phyloP scores from a whole-genome alignment of 2,113 vertebrate genomes.

The Capreolus pygargus region DNA sequence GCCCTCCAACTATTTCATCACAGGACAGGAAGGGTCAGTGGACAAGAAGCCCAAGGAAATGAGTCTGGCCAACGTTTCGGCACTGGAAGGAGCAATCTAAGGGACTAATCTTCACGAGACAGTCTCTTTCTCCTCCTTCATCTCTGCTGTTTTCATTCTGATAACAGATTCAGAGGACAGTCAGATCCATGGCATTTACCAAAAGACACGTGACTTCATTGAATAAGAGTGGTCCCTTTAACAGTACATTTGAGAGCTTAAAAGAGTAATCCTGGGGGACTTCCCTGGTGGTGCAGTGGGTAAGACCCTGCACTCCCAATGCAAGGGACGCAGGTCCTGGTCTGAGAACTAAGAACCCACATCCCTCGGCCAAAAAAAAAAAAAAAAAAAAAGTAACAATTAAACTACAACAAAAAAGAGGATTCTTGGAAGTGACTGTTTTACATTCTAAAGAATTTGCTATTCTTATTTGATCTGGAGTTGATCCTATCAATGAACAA shows the following conservation, averaged over 20 bases:
- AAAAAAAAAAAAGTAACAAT: background rate
- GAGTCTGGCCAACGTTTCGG: fast-evolving
- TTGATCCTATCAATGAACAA: background rate
- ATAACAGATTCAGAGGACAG: background rate
- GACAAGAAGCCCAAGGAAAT: background rate
- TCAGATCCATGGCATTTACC: background rate
- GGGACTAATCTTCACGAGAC: background rate
- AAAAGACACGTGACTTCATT: background rate
- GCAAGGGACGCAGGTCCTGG: background rate
- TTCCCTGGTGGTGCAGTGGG: background rate
- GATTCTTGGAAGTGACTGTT: background rate
- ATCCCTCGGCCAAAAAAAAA: background rate
- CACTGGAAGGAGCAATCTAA: no score
- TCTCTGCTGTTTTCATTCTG: background rate
- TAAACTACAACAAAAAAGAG: background rate
- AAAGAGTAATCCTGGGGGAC: background rate
- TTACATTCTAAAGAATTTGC: background rate
- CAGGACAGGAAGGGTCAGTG: background rate
- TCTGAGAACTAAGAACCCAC: background rate
- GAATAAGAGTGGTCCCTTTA: background rate
- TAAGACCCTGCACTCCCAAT: background rate
- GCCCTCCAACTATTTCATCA: background rate
- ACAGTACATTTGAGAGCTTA: background rate
- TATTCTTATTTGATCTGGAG: background rate
- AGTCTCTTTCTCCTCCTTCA: background rate